These are phyloP conservation scores for Megalops cyprinoides DNA, from an alignment of 2,797 vertebrate species.

Conservation along the genomic window DNA sequence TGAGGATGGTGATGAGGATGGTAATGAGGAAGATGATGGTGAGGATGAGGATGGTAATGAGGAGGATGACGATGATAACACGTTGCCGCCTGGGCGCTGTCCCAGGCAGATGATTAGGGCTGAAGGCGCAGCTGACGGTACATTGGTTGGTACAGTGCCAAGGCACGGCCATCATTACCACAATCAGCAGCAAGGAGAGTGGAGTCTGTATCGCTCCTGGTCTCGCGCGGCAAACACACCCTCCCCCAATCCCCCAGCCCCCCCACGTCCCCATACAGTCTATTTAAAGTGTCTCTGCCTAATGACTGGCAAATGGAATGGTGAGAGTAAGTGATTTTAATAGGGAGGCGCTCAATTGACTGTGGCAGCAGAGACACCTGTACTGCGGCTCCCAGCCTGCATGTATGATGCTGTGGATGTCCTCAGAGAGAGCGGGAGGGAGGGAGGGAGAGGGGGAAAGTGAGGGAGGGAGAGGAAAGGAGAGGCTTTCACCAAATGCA, in stretches of 20 bases:
- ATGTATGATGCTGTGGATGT: not conserved
- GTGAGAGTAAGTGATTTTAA: slow-evolving; percentile 29
- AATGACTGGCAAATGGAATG: slow-evolving; percentile 7
- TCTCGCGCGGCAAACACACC: not conserved
- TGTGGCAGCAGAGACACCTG: slow-evolving; percentile 12
- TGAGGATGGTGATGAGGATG: slow-evolving; percentile 12
- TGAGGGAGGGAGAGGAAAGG: not conserved
- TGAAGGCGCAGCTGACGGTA: slow-evolving; percentile 44
- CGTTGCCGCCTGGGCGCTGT: not conserved
- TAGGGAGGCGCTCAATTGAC: slow-evolving; percentile 2
- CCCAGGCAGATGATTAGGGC: not conserved
- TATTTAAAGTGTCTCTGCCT: slow-evolving; percentile 21
- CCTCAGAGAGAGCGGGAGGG: not conserved
- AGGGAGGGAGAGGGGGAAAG: not conserved
- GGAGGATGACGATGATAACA: slow-evolving; percentile 24
- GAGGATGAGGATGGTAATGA: not conserved
- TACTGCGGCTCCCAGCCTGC: not conserved
- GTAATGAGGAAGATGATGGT: not conserved
- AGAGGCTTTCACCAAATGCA: not conserved
- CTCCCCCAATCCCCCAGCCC: not conserved
- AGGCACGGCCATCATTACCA: slow-evolving; percentile 63
- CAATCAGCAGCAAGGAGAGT: slow-evolving; percentile 67
- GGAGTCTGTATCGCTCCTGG: slow-evolving; percentile 39
- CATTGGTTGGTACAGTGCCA: slow-evolving; percentile 66
- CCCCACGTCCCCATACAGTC: not conserved